phyloP scores from a whole-genome alignment of 2,888 invertebrate species.

The Nomada lathburiana region DNA sequence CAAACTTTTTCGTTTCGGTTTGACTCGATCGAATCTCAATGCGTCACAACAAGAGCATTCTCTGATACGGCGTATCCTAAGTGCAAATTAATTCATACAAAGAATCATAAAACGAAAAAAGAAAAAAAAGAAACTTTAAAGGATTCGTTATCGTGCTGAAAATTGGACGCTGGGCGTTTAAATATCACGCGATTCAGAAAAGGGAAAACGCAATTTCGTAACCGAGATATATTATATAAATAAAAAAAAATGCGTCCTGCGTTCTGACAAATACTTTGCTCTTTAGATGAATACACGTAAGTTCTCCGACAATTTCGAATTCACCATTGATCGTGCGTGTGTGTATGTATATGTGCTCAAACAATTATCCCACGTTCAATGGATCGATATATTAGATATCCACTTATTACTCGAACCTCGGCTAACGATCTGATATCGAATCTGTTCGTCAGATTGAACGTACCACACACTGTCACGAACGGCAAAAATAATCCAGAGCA shows the following conservation, averaged over 20 bases:
- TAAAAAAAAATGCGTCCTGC: neutral
- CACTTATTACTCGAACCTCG: neutral
- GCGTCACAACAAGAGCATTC: no score
- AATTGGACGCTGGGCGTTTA: neutral
- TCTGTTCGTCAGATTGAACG: neutral
- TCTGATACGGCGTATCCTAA: no score
- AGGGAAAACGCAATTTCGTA: neutral
- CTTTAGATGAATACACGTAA: neutral
- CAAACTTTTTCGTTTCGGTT: slow-evolving; percentile 21
- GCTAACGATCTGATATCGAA: neutral
- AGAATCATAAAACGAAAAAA: slow-evolving; percentile 10
- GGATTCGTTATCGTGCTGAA: neutral
- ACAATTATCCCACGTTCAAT: neutral
- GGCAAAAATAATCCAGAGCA: neutral
- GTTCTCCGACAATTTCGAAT: slow-evolving; percentile 3
- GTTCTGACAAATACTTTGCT: neutral
- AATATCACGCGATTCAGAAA: neutral
- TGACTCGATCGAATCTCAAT: no score
- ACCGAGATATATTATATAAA: neutral
- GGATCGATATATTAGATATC: neutral
- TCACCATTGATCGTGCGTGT: neutral
- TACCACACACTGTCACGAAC: neutral
- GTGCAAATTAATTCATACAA: neutral
- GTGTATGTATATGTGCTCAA: neutral
- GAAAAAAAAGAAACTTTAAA: neutral